Evolutionary conservation across 37 sponge, comb jelly and placozoan species (phyloP).

Genomic region (Lycopodina hypogea): DNA sequence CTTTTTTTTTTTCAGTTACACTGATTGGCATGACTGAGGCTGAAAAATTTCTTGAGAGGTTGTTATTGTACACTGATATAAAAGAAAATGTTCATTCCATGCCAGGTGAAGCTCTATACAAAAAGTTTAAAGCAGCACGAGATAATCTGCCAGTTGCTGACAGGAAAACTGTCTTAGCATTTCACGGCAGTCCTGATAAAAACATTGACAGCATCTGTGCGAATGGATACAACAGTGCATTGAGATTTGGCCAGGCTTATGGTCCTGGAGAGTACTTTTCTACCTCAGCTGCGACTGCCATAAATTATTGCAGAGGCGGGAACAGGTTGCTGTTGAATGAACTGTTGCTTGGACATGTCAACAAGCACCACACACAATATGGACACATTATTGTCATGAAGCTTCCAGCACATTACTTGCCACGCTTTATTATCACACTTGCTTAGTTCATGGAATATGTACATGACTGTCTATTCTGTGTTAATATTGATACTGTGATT

Average conservation of each 20-base stretch:
- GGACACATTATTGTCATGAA: conserved; percentile 80
- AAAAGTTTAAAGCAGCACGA: conserved; percentile 41
- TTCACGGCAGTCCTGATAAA: conserved; percentile 66
- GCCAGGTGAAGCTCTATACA: conserved; percentile 58
- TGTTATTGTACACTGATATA: conserved; percentile 45
- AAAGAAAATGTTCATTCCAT: conserved; percentile 72
- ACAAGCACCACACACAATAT: conserved; percentile 66
- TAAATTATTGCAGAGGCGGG: conserved; percentile 59
- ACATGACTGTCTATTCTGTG: no score
- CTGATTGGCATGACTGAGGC: conserved; percentile 50
- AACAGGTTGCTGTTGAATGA: conserved; percentile 81
- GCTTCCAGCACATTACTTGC: conserved; percentile 75
- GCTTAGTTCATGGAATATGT: neutral
- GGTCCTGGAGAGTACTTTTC: conserved; percentile 87
- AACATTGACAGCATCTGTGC: conserved; percentile 73
- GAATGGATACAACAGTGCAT: conserved; percentile 63
- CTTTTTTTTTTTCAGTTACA: conserved; percentile 9
- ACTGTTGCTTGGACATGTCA: conserved; percentile 60
- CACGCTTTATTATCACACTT: conserved; percentile 70
- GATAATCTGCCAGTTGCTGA: conserved; percentile 42
- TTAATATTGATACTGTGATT: no score
- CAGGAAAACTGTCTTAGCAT: conserved; percentile 70
- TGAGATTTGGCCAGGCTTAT: conserved; percentile 64
- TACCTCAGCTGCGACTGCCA: conserved; percentile 44
- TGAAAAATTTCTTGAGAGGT: conserved; percentile 35